Conservation (phyloP, 2,113 vertebrate genomes). For the Sterrhoptilus dennistouni region DNA sequence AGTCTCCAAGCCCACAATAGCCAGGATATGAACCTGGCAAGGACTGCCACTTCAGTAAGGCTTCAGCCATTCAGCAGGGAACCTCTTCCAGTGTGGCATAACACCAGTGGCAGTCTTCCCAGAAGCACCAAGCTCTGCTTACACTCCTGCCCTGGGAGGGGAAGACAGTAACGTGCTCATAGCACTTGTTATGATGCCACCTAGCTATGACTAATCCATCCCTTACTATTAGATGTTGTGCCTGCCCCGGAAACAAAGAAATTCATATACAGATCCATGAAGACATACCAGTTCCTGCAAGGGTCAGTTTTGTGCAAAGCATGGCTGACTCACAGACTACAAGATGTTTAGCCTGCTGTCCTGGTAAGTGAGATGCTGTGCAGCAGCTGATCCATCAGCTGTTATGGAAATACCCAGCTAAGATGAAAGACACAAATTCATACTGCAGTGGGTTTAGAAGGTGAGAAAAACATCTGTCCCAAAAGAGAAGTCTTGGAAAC, state of each 20-base stretch:
- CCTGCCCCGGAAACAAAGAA: slow-evolving; percentile 46
- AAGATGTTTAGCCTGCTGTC: neutral
- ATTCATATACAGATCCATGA: neutral
- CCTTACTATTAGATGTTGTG: neutral
- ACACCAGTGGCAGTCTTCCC: neutral
- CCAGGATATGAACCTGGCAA: neutral
- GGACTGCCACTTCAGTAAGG: neutral
- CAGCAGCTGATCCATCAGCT: neutral
- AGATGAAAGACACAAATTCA: neutral
- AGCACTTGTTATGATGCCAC: neutral
- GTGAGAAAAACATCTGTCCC: neutral
- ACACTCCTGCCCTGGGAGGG: neutral
- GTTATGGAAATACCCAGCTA: neutral
- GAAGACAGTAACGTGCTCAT: neutral
- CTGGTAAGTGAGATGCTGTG: neutral
- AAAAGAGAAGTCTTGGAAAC: neutral
- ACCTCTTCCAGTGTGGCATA: neutral
- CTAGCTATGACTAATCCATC: slow-evolving; percentile 23
- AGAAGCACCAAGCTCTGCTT: neutral
- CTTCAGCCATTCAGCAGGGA: neutral
- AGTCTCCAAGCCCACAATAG: accelerated
- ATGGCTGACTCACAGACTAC: neutral
- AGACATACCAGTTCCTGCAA: slow-evolving; percentile 18
- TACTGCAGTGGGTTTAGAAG: neutral
- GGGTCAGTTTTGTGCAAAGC: neutral